Percentiles rank a stretch among this genome's conserved stretches.
Conservation (phyloP, 2,888 invertebrate species). For the Hirtodrosophila alboralis region DNA sequence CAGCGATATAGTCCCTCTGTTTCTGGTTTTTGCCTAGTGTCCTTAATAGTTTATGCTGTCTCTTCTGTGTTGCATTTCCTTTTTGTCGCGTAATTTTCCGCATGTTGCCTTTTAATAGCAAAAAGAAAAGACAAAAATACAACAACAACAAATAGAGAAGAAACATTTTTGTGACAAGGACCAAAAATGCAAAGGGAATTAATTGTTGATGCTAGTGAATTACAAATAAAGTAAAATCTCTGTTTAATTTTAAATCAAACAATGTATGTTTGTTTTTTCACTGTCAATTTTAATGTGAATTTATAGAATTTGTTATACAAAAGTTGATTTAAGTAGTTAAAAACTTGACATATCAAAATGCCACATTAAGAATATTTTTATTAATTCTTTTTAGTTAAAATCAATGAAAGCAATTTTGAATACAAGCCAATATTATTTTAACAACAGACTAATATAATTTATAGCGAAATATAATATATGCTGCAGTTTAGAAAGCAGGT, state of each 20-base stretch:
- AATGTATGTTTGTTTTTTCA: conserved; percentile 19
- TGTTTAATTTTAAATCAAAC: conserved; percentile 22
- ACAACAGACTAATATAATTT: too few relatives aligned
- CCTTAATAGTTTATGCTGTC: conserved; percentile 63
- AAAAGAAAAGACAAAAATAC: conserved; percentile 9
- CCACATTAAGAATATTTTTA: too few relatives aligned
- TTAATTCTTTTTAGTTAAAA: too few relatives aligned
- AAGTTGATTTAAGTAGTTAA: too few relatives aligned
- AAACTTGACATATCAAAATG: too few relatives aligned
- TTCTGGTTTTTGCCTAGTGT: conserved; percentile 24
- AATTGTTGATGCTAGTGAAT: conserved; percentile 62
- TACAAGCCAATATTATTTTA: too few relatives aligned
- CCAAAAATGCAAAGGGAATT: conserved; percentile 63
- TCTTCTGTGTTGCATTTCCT: conserved; percentile 52
- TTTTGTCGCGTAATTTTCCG: conserved; percentile 76
- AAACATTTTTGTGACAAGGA: neutral
- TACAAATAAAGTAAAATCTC: conserved; percentile 23
- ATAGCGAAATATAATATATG: too few relatives aligned
- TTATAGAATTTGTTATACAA: conserved; percentile 5
- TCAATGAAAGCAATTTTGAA: too few relatives aligned
- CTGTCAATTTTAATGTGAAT: conserved; percentile 44
- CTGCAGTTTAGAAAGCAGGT: too few relatives aligned
- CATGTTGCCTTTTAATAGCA: conserved; percentile 62
- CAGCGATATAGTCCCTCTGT: conserved; percentile 14
- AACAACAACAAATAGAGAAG: neutral